Conservation (phyloP, 2,797 vertebrate species). For the Eulemur rubriventer region DNA sequence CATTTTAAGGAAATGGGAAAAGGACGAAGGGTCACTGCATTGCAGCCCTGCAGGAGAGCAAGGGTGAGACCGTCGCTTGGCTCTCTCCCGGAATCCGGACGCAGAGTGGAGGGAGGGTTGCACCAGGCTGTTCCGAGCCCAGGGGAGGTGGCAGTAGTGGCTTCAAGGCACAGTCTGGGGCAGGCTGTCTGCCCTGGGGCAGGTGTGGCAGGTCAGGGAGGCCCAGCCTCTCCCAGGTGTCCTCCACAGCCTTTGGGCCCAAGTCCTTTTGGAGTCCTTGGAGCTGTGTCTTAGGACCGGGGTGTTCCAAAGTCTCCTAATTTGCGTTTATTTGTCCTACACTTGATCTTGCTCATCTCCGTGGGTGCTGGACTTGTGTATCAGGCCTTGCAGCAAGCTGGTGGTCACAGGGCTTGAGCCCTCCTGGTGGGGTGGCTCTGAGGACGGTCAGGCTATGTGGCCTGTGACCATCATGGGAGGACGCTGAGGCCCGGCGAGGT, state of each 20-base stretch:
- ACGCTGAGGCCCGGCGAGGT: fast-evolving
- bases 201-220: not conserved
- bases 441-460: fast-evolving
- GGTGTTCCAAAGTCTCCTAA: not conserved
- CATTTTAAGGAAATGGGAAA: not conserved
- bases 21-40: fast-evolving
- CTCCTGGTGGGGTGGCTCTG: not conserved
- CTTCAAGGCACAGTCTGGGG: not conserved
- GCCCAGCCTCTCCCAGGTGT: fast-evolving
- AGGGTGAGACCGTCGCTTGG: not conserved
- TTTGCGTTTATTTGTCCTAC: not conserved
- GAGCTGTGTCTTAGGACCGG: no score
- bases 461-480: fast-evolving
- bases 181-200: not conserved
- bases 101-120: not conserved
- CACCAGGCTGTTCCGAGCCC: fast-evolving
- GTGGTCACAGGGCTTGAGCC: not conserved
- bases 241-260: not conserved
- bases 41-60: fast-evolving
- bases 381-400: fast-evolving
- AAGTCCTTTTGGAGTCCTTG: fast-evolving
- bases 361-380: fast-evolving
- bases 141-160: not conserved
- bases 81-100: not conserved
- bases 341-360: not conserved